These are phyloP conservation scores for Felis chaus DNA, from an alignment of 2,113 vertebrate species.

Conservation along the genomic window DNA sequence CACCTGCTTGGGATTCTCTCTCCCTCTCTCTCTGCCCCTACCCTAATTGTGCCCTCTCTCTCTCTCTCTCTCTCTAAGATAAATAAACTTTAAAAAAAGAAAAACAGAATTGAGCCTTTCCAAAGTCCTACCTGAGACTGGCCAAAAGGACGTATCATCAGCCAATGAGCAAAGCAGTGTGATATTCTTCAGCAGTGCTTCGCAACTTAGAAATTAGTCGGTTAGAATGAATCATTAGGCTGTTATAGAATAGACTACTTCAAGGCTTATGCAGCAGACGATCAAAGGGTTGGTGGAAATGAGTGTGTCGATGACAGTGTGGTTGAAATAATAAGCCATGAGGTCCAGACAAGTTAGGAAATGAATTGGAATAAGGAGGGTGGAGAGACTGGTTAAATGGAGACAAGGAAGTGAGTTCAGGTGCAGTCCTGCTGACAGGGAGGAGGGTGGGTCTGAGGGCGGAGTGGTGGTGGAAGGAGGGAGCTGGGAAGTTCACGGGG, in stretches of 20 bases:
- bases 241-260: neutral
- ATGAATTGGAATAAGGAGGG: neutral
- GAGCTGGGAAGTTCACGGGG: neutral
- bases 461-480: neutral
- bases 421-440: neutral
- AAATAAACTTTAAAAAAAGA: too few species aligned
- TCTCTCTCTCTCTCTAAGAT: too few species aligned
- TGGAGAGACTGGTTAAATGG: neutral
- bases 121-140: neutral
- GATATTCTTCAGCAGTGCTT: neutral
- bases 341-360: slow-evolving; percentile 25
- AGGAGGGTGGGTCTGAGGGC: too few species aligned
- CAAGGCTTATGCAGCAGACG: neutral
- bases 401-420: neutral
- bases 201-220: neutral
- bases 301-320: slow-evolving; percentile 4
- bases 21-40: too few species aligned
- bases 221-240: slow-evolving; percentile 17
- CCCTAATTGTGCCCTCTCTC: too few species aligned
- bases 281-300: slow-evolving; percentile 47
- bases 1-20: too few species aligned
- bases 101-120: neutral
- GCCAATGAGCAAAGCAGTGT: neutral
- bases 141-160: neutral
- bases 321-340: slow-evolving; percentile 36